These are phyloP conservation scores for Falcunculus frontatus DNA, from an alignment of 2,113 vertebrate species.

Conservation along the genomic window DNA sequence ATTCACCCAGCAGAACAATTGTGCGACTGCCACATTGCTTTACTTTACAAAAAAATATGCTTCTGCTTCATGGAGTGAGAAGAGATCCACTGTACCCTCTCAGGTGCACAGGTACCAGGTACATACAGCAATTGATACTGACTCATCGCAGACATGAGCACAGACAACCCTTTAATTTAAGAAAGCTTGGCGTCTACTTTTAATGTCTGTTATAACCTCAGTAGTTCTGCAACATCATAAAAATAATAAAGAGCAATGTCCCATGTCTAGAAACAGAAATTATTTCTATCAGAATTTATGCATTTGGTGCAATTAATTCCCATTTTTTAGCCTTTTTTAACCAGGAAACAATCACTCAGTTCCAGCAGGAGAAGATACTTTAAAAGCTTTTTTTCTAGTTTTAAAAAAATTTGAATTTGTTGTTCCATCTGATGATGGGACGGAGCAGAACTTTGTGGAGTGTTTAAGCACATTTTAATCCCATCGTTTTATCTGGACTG, in stretches of 20 bases:
- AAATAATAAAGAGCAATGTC: slow-evolving; percentile 59
- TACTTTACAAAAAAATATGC: neutral
- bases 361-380: neutral
- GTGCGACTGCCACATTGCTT: neutral
- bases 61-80: neutral
- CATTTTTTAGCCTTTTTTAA: neutral
- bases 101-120: neutral
- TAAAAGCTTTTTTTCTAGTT: neutral
- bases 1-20: neutral
- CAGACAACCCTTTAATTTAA: neutral
- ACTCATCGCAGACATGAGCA: neutral
- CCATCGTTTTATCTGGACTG: neutral
- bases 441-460: neutral
- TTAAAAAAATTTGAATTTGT: neutral
- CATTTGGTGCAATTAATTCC: neutral
- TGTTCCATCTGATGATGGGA: neutral
- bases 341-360: neutral
- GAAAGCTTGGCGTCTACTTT: neutral
- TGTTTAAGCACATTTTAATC: neutral
- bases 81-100: neutral
- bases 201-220: slow-evolving; percentile 6
- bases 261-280: slow-evolving; percentile 50
- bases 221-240: slow-evolving; percentile 38
- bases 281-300: neutral
- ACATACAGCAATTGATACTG: neutral